Percentiles rank a stretch among this genome's conserved stretches.
These are phyloP conservation scores for Ophion obscuratus DNA, from an alignment of 2,888 invertebrate genomes.

Conservation along the genomic window DNA sequence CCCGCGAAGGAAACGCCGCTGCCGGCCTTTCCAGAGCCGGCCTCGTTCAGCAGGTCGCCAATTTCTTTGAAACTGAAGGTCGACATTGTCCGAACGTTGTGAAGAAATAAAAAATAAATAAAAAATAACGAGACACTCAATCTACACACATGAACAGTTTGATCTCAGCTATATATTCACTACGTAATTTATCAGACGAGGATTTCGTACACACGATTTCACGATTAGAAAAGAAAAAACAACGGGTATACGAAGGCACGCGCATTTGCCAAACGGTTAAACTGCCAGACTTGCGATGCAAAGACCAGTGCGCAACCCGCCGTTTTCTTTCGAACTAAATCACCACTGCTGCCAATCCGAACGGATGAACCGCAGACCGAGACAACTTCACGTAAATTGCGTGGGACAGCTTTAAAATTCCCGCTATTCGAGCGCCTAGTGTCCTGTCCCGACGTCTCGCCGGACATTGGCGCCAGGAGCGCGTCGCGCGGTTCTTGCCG, in stretches of 20 bases:
- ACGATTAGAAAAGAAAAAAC: not conserved
- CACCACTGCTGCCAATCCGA: conserved; percentile 13
- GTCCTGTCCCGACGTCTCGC: no score
- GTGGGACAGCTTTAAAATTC: not conserved
- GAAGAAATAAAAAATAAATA: not conserved
- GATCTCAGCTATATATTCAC: not conserved
- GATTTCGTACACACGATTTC: not conserved
- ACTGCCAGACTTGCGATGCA: conserved; percentile 5
- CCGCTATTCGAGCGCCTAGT: not conserved
- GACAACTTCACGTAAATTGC: not conserved
- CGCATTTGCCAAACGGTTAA: conserved; percentile 29
- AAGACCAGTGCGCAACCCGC: conserved; percentile 35
- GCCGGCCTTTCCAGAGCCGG: conserved; percentile 75
- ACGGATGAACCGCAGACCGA: not conserved
- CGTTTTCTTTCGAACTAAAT: conserved; percentile 43
- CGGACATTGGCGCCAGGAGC: no score
- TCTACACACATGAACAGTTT: conserved; percentile 6
- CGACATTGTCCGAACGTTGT: conserved; percentile 80
- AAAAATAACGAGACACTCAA: not conserved
- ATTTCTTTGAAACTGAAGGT: conserved; percentile 87
- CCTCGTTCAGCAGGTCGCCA: conserved; percentile 77
- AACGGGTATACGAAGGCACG: not conserved
- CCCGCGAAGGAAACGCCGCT: conserved; percentile 93
- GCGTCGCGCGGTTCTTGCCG: no score
- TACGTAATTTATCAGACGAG: not conserved